Base-by-base conservation (phyloP, 2,113 vertebrate genomes). In the Phodopus roborovskii region DNA sequence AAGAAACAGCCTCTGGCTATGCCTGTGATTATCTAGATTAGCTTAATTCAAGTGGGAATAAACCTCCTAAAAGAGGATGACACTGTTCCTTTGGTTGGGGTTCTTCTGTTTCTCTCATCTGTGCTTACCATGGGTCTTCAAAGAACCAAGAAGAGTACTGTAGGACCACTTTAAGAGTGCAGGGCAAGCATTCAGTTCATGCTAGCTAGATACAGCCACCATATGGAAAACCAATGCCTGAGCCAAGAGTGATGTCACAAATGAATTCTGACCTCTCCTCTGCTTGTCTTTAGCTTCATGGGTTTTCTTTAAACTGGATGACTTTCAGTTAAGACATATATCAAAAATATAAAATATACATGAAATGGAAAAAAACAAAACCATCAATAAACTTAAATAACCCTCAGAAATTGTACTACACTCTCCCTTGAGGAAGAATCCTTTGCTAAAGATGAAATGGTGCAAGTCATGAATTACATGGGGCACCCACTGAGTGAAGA, bases 271-370 rank as follows among this genome's bases (percentile, higher is more conserved):
- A 48, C 9, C 19, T 95, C 33, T 48, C n/a, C 83, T 3, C 13
- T 36, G 4, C 45, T 60, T 81, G 58, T 83, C 45, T 88, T 84
- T 60, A 71, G 42, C 33, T 86, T 39, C 17, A 15, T 70, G 45
- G 28, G 22, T 91, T 92, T 95, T 78, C 58, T 58, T 95, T 93
- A 45, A 73, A 22, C 53, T 79, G 20, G 77, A 68, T 86, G 66
- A 74, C 62, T 92, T 81, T 89, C 24, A 28, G 16, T 13, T 90
- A 73, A 74, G 26, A 42, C 68, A 91, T 81, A 64, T 48, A 42
- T 88, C 68, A 10, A 68, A 91, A 94, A 91, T 75, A 15, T 93
- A 89, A 84, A 71, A 19, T 66, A 42, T 33, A 78, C 53, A 3
- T 92, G 66, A 77, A n/a, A 78, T 60, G 10, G 13, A 13, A 56